Conservation (phyloP, 2,888 invertebrate genomes). For the Chesias legatella region DNA sequence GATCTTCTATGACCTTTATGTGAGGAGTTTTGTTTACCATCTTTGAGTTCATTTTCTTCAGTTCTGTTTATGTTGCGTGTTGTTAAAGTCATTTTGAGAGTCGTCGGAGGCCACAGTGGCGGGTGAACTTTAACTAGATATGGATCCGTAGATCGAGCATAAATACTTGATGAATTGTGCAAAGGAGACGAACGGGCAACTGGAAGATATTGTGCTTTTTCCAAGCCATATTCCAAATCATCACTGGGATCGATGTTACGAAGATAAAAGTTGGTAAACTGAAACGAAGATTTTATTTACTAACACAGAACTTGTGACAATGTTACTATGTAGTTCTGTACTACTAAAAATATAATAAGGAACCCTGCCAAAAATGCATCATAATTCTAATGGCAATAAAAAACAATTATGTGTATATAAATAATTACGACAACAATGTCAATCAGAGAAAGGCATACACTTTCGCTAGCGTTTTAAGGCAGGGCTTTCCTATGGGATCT, state of each 20-base stretch:
- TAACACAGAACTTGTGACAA: too few species aligned
- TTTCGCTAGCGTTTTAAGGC: too few species aligned
- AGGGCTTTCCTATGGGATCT: too few species aligned
- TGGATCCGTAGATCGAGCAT: constrained; percentile 2
- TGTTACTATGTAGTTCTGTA: background rate
- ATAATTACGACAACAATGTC: too few species aligned
- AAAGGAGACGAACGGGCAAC: background rate
- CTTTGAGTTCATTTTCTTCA: background rate
- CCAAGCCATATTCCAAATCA: constrained; percentile 1
- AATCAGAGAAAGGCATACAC: too few species aligned
- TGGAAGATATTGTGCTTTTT: background rate
- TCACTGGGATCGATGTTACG: constrained; percentile 6
- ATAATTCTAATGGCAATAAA: too few species aligned
- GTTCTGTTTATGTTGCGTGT: too few species aligned
- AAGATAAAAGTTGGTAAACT: constrained; percentile 5
- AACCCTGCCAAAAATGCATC: too few species aligned
- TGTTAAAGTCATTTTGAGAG: background rate
- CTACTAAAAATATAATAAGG: too few species aligned
- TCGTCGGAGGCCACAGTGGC: constrained; percentile 4
- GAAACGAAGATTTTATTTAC: background rate
- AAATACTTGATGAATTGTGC: too few species aligned
- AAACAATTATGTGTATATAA: too few species aligned
- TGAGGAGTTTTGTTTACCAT: constrained; percentile 1
- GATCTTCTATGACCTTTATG: constrained; percentile 45
- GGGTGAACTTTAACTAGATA: constrained; percentile 5